Percentiles rank a stretch among this genome's conserved stretches.
These are phyloP conservation scores for Brachylomia viminalis DNA, from an alignment of 2,888 invertebrate genomes.

Conservation along the genomic window DNA sequence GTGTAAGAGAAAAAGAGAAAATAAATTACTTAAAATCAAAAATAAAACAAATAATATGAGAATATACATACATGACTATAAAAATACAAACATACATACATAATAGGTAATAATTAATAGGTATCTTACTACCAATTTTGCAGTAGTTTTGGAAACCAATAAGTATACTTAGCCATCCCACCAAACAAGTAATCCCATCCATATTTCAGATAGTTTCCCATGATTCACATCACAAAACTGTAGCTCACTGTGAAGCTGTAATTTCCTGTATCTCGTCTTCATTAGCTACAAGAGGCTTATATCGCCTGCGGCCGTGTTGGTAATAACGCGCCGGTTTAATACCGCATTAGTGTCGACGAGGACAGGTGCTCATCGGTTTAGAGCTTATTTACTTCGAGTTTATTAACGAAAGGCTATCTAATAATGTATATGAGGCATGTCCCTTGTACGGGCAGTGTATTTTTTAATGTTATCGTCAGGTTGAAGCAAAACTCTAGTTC, in stretches of 20 bases:
- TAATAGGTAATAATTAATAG: too few species aligned
- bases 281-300: constrained; percentile 30
- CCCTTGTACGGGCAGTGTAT: background rate
- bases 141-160: too few species aligned
- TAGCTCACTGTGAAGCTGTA: constrained; percentile 38
- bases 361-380: constrained; percentile 21
- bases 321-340: constrained; percentile 24
- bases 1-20: too few species aligned
- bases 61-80: too few species aligned
- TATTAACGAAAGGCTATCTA: background rate
- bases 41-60: too few species aligned
- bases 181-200: background rate
- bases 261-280: constrained; percentile 30
- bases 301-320: constrained; percentile 27
- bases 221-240: constrained; percentile 39
- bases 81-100: too few species aligned
- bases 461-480: background rate
- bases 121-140: too few species aligned
- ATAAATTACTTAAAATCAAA: too few species aligned
- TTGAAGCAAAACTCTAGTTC: background rate
- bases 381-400: background rate
- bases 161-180: background rate
- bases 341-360: constrained; percentile 11
- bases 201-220: background rate
- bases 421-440: background rate